A percentile compares a stretch with the other conserved stretches of the same genome.
These are phyloP conservation scores for Paramuricea clavata DNA, from an alignment of 92 coral and sea anemone genomes.

Conservation along the genomic window DNA sequence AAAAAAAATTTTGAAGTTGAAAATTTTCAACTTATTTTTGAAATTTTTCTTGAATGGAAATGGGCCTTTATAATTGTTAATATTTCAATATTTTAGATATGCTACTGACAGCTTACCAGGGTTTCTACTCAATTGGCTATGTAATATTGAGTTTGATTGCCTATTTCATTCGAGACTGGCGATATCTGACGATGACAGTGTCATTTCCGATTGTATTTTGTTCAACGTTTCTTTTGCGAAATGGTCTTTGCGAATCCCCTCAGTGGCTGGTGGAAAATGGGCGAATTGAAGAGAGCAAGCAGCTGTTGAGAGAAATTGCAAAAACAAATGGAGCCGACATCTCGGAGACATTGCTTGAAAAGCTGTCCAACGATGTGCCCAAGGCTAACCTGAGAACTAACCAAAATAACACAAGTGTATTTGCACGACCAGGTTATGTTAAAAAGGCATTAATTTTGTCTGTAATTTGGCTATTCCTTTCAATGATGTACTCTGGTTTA, in stretches of 20 bases:
- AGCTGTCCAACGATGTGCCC: background rate
- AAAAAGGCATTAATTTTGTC: slow-evolving; percentile 12
- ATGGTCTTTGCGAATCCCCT: slow-evolving; percentile 81
- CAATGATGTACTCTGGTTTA: slow-evolving; percentile 34
- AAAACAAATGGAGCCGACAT: slow-evolving; percentile 60
- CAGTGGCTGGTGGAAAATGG: slow-evolving; percentile 90
- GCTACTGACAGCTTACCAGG: slow-evolving; percentile 66
- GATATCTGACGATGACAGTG: slow-evolving; percentile 68
- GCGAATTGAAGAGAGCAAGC: slow-evolving; percentile 79
- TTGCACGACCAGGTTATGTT: slow-evolving; percentile 19
- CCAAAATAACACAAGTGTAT: background rate
- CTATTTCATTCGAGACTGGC: slow-evolving; percentile 82
- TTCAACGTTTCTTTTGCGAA: slow-evolving; percentile 58
- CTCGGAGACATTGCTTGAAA: slow-evolving; percentile 22
- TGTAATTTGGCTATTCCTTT: background rate
- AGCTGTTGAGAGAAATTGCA: slow-evolving; percentile 71
- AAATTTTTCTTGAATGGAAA: too few species aligned
- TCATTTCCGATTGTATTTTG: slow-evolving; percentile 72
- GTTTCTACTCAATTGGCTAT: slow-evolving; percentile 74
- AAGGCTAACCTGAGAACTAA: background rate
- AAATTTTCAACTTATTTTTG: too few species aligned
- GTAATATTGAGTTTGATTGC: slow-evolving; percentile 76
- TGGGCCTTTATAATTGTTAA: background rate
- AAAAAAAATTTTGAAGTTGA: too few species aligned
- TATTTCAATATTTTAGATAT: background rate